Conservation (phyloP, 2,113 vertebrate species). For the Heloderma charlesbogerti region DNA sequence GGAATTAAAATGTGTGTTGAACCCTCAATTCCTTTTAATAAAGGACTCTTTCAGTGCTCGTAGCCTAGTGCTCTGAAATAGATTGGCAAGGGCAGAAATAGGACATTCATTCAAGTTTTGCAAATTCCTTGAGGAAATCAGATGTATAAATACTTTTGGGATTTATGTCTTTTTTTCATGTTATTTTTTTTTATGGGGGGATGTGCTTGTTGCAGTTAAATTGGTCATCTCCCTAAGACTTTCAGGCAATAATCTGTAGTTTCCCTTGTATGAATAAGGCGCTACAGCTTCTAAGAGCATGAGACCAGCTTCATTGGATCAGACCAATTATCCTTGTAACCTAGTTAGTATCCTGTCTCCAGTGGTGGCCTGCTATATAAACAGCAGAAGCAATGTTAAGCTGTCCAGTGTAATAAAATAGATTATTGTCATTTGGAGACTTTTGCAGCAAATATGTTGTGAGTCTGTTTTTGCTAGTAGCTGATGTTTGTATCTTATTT, state of each 20-base stretch:
- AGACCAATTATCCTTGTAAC: neutral
- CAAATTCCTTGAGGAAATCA: constrained; percentile 5
- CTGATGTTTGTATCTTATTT: neutral
- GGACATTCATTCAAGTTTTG: neutral
- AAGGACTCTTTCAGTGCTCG: neutral
- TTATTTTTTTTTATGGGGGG: neutral
- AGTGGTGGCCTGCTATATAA: neutral
- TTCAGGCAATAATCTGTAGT: neutral
- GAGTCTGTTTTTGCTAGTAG: neutral
- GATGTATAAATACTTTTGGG: constrained; percentile 16
- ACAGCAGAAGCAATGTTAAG: neutral
- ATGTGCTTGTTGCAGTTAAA: neutral
- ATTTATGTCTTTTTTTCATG: neutral
- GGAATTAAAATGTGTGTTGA: neutral
- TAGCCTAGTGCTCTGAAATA: neutral
- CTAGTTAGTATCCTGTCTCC: neutral
- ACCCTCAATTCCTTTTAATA: neutral
- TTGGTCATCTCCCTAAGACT: neutral
- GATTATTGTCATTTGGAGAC: neutral
- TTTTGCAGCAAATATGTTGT: neutral
- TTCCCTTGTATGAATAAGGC: neutral
- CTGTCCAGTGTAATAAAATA: neutral
- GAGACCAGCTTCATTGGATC: neutral
- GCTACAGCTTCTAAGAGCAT: neutral
- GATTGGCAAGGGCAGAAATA: constrained; percentile 3